A percentile compares a stretch with the other conserved stretches of the same genome.
These are phyloP conservation scores for Plotosus lineatus DNA, from an alignment of 2,113 vertebrate species.

Conservation along the genomic window DNA sequence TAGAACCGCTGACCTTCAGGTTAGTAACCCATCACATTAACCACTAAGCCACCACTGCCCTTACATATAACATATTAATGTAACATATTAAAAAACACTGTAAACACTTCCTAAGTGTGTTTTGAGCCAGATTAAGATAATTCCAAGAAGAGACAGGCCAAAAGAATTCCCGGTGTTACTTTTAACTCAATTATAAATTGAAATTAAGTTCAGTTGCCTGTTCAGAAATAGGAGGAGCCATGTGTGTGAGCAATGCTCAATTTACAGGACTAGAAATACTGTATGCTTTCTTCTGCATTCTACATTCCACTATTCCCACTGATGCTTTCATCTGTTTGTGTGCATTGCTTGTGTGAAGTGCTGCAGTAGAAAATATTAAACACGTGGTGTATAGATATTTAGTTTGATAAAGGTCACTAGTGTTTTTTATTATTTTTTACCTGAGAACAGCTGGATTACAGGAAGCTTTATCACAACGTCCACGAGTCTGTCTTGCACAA, in stretches of 20 bases:
- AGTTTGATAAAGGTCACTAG: neutral
- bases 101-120: neutral
- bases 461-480: constrained; percentile 27
- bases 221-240: neutral
- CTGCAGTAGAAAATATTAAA: constrained; percentile 32
- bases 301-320: neutral
- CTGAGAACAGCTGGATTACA: constrained; percentile 25
- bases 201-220: neutral
- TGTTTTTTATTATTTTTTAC: neutral
- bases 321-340: neutral
- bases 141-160: constrained; percentile 14
- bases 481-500: constrained; percentile 13
- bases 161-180: neutral
- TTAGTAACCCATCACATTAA: too few species aligned
- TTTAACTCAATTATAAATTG: neutral
- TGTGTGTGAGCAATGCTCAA: neutral
- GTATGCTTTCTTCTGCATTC: neutral
- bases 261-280: neutral
- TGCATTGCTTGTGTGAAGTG: neutral
- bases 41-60: too few species aligned
- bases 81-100: too few species aligned
- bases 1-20: too few species aligned
- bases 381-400: constrained; percentile 17
- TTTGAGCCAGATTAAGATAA: neutral
- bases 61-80: too few species aligned